phyloP scores from a whole-genome alignment of 1,140 invertebrate species.

The Neodiprion pinetum region DNA sequence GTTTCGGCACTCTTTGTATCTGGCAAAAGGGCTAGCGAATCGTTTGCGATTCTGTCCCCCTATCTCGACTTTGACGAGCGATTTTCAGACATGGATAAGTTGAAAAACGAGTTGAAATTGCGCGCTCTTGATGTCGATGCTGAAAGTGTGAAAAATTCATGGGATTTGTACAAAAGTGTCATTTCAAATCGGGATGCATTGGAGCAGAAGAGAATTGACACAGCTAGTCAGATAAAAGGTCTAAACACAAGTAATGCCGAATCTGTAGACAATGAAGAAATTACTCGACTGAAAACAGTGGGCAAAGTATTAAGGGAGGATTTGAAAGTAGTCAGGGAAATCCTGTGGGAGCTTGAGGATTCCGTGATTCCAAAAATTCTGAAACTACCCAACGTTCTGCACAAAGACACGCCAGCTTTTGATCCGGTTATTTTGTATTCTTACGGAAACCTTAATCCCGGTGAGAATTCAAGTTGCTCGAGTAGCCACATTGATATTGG shows the following conservation, averaged over 20 bases:
- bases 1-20: slow-evolving; percentile 70
- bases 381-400: slow-evolving; percentile 70
- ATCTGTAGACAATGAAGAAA: slow-evolving; percentile 50
- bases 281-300: slow-evolving; percentile 63
- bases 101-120: slow-evolving; percentile 58
- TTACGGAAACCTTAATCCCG: slow-evolving; percentile 46
- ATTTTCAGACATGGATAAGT: slow-evolving; percentile 58
- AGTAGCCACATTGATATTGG: slow-evolving; percentile 68
- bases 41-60: slow-evolving; percentile 67
- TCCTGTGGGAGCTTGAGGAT: slow-evolving; percentile 69
- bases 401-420: slow-evolving; percentile 66
- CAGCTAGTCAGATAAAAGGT: slow-evolving; percentile 35
- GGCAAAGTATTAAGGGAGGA: slow-evolving; percentile 66
- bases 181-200: slow-evolving; percentile 51
- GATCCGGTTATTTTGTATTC: slow-evolving; percentile 57
- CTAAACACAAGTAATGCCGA: slow-evolving; percentile 47
- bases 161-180: slow-evolving; percentile 62
- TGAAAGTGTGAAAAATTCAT: slow-evolving; percentile 58
- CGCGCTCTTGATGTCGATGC: slow-evolving; percentile 60
- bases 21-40: slow-evolving; percentile 66
- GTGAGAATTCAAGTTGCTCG: slow-evolving; percentile 17
- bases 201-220: slow-evolving; percentile 52
- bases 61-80: slow-evolving; percentile 66
- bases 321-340: slow-evolving; percentile 64
- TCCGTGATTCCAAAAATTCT: slow-evolving; percentile 64